Base-by-base conservation (phyloP, 2,113 vertebrate genomes). In the Mesembrinibis cayennensis region DNA sequence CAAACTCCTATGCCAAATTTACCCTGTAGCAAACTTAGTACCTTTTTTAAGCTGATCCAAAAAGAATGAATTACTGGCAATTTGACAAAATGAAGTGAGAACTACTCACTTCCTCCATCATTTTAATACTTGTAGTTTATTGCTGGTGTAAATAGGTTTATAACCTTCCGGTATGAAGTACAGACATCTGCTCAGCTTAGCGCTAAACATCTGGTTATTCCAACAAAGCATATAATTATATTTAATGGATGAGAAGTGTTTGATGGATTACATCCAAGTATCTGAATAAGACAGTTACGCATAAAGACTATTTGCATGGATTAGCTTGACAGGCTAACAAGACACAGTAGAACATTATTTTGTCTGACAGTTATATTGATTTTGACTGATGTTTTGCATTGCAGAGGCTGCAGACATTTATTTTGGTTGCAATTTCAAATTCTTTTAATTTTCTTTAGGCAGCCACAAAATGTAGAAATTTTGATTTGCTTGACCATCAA, bases 151-250 rank as follows among this genome's bases (percentile, higher is more conserved):
- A 97, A 97, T 97, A 98, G 95, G 94, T 95, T 98, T 98, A 95
- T 95, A 98, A 97, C 97, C 95, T 98, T 97, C 96, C 94, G 0
- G 40, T 96, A 96, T 88, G 95, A 96, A 97, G 93, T 92, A 90
- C 87, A 97, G 96, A 93, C 97, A 98, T 98, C 97, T 98, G 97
- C 90, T 98, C 97, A 96, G 81, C 61, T 96, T 95, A 95, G 82
- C 85, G 96, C 93, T 95, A 98, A 98, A 98, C 98, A 98, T 98
- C 97, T 98, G 97, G 96, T 97, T 98, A 98, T 98, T 97, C 95
- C 96, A 98, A 94, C 95, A 98, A 98, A 98, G 96, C 95, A 96
- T 93, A 97, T 97, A 97, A 98, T 98, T 98, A 97, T 96, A 98
- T 97, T 98, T 98, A 98, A 98, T 97, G 97, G 97, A 95, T 98